Evolutionary conservation across 2,888 invertebrate genomes (phyloP), one percentile per base, ranked within the genome.

Genomic region (Argynnis bischoffii): DNA sequence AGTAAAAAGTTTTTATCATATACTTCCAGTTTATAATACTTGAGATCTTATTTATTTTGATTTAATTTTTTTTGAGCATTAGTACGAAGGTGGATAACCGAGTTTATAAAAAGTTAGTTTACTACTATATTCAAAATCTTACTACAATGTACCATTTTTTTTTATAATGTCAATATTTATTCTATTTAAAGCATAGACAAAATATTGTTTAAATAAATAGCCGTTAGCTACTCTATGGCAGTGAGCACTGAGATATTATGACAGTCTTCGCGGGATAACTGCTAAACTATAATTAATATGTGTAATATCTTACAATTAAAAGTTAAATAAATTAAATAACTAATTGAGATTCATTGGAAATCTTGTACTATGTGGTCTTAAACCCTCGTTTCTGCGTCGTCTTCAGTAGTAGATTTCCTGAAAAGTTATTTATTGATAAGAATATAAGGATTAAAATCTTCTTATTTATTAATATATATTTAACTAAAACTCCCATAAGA

Each of bases 351-450:
- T 90, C 91, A 90, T 88, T 91, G 91, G 92, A 91, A 90, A 91
- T 85, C 89, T 90, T 91, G 89, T 90, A 89, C 87, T 88, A 84
- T 76, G 75, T 77, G 72, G 73, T 79, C 74, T 76, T 85, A 93
- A 66, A 93, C 93, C 86, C 92, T 87, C 63, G 93, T 93, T 76
- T 93, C 93, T 3, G 92, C 92, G 72, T 93, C 93, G 76, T 93
- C 92, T 85, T 93, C 93, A 89, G 91, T 93, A 90, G 92, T 92
- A 91, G 93, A 93, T 90, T 93, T 93, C 92, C 93, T 93, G 83
- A 64, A 83, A 85, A 63, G 8, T 8, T 41, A 11, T 41, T 41
- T 3, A 41, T 11, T 41, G 35, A 41, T 41, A 11, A 41, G 11
- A 41, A 8, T 41, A 41, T 41, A 41, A 41, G 35, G 8, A 41